phyloP scores from a whole-genome alignment of 1,140 invertebrate species.

The Zaprionus africanus region DNA sequence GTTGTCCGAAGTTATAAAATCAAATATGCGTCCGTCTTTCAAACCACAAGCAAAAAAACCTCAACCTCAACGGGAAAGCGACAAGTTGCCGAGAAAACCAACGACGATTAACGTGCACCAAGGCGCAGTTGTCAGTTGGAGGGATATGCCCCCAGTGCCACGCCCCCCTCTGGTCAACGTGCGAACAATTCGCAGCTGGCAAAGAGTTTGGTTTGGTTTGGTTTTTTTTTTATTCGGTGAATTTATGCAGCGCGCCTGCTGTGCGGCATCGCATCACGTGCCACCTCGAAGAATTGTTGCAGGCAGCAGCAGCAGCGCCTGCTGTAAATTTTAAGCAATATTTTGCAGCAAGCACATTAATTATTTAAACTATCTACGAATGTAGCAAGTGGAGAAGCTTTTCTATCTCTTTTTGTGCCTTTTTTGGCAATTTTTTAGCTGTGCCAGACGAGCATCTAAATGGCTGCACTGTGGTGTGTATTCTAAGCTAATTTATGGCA shows the following conservation, averaged over 20 bases:
- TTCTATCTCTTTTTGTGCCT: not conserved
- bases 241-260: slow-evolving; percentile 71
- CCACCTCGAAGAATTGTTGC: slow-evolving; percentile 38
- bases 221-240: slow-evolving; percentile 35
- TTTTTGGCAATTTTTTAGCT: slow-evolving; percentile 33
- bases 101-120: slow-evolving; percentile 69
- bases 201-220: slow-evolving; percentile 16
- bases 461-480: slow-evolving; percentile 27
- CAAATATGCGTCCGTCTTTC: slow-evolving; percentile 66
- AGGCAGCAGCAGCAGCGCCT: not conserved
- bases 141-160: not conserved
- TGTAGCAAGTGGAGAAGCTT: slow-evolving; percentile 53
- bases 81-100: slow-evolving; percentile 55
- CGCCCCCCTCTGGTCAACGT: slow-evolving; percentile 56
- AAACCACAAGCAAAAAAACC: slow-evolving; percentile 4
- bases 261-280: slow-evolving; percentile 15
- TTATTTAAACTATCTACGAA: slow-evolving; percentile 82
- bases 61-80: slow-evolving; percentile 48
- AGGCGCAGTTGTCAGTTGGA: slow-evolving; percentile 43
- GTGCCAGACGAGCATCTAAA: not conserved
- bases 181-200: slow-evolving; percentile 75
- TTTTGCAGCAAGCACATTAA: slow-evolving; percentile 73
- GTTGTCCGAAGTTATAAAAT: slow-evolving; percentile 78
- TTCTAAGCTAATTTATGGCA: not conserved
- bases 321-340: slow-evolving; percentile 20